Evolutionary conservation across 1,140 invertebrate genomes (phyloP).

Genomic region (Brachionus rotundiformis): DNA sequence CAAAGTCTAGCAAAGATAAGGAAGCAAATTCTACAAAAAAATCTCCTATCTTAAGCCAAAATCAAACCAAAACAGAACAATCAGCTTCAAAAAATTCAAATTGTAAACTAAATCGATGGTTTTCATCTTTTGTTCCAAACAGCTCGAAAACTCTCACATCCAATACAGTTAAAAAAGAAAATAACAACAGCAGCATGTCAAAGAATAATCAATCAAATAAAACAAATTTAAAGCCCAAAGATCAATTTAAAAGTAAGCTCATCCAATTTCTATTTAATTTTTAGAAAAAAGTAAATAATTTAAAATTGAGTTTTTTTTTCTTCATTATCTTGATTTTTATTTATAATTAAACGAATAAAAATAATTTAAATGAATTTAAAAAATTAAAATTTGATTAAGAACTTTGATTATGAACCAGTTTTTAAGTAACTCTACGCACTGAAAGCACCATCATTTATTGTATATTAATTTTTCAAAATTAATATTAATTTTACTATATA

Average conservation of each 20-base stretch:
- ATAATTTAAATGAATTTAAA: no score
- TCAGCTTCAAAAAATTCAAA: background rate
- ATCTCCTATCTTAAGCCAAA: no score
- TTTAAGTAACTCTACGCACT: no score
- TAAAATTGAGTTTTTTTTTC: no score
- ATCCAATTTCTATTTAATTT: background rate
- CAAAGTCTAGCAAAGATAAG: background rate
- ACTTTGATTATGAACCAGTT: no score
- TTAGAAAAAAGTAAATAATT: background rate
- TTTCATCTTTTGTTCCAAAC: background rate
- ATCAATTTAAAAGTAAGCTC: slow-evolving; percentile 13
- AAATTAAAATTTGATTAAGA: no score
- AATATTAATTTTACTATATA: no score
- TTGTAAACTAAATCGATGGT: slow-evolving; percentile 36
- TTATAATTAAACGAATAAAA: no score
- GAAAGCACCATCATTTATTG: no score
- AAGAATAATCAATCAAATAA: background rate
- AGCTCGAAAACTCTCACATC: background rate
- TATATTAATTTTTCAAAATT: no score
- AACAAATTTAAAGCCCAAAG: background rate
- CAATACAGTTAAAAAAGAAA: background rate
- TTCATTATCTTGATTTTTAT: no score
- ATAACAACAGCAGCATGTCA: background rate
- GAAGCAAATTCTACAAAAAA: background rate
- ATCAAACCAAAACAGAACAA: background rate